Conservation (phyloP, 2,888 invertebrate genomes). For the Apoda limacodes region DNA sequence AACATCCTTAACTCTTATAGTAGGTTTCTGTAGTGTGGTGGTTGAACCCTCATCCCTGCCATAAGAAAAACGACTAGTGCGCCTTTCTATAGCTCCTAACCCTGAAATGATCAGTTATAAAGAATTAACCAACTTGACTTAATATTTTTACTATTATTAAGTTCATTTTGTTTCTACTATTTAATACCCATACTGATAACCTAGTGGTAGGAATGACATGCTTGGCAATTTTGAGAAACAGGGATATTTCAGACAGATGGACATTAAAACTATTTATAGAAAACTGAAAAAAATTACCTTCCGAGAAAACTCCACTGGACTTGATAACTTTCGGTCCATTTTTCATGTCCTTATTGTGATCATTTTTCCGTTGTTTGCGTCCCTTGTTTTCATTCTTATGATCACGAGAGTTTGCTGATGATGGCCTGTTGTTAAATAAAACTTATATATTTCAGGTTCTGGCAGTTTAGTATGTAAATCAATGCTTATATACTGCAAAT, state of each 20-base stretch:
- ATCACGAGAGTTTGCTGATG: slow-evolving; percentile 28
- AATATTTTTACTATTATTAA: too few species aligned
- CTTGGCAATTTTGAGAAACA: too few species aligned
- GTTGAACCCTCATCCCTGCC: slow-evolving; percentile 32
- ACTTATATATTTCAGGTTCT: not conserved
- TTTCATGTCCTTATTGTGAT: slow-evolving; percentile 38
- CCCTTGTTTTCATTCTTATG: slow-evolving; percentile 38
- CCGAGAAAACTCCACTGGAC: slow-evolving; percentile 59
- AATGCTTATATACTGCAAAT: too few species aligned
- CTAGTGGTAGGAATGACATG: too few species aligned
- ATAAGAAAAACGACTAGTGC: slow-evolving; percentile 35
- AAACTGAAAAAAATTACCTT: slow-evolving; percentile 42
- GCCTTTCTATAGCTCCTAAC: slow-evolving; percentile 40
- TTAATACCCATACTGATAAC: too few species aligned
- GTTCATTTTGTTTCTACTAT: too few species aligned
- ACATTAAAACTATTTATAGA: too few species aligned
- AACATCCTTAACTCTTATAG: slow-evolving; percentile 51
- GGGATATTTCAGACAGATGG: too few species aligned
- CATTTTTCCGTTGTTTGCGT: slow-evolving; percentile 33
- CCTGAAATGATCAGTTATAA: too few species aligned
- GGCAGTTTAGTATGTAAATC: too few species aligned
- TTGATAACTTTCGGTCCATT: slow-evolving; percentile 53
- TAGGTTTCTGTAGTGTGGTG: slow-evolving; percentile 41
- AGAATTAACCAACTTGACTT: too few species aligned
- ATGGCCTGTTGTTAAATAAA: slow-evolving; percentile 25